These are phyloP conservation scores for Siniperca obscura DNA, from an alignment of 2,797 vertebrate species.

Conservation along the genomic window DNA sequence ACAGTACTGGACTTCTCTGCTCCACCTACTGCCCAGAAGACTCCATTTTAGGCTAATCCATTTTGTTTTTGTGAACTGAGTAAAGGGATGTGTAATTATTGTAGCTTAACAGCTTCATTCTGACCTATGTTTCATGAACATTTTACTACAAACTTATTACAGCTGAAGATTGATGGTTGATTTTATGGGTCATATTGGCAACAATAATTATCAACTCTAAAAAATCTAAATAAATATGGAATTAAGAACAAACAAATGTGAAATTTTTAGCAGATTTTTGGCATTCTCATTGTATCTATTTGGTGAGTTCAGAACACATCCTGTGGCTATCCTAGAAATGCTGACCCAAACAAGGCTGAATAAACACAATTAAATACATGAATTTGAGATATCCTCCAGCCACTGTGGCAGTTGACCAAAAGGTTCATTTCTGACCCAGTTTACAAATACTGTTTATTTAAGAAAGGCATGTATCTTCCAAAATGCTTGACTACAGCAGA, in stretches of 20 bases:
- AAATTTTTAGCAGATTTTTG: not conserved
- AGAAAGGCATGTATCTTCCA: not conserved
- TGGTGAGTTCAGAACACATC: not conserved
- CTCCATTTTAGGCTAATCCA: not conserved
- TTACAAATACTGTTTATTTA: conserved; percentile 21
- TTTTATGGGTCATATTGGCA: not conserved
- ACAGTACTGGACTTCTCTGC: not conserved
- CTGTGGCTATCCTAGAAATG: not conserved
- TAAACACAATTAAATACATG: conserved; percentile 22
- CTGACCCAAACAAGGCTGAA: not conserved
- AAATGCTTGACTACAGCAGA: conserved; percentile 3
- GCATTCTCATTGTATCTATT: not conserved
- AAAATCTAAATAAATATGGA: not conserved
- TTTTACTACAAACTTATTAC: not conserved
- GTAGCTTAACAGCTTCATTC: not conserved
- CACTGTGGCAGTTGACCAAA: conserved; percentile 2
- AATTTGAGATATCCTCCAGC: conserved; percentile 1
- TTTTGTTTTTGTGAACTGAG: not conserved
- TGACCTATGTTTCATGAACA: not conserved
- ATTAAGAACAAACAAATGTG: not conserved
- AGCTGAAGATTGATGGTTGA: not conserved
- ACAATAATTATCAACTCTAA: not conserved
- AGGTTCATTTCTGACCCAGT: conserved; percentile 15
- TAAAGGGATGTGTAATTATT: not conserved
- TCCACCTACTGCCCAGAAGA: not conserved